Evolutionary conservation across 2,888 invertebrate species (phyloP).

Genomic region (Auanema sp.): DNA sequence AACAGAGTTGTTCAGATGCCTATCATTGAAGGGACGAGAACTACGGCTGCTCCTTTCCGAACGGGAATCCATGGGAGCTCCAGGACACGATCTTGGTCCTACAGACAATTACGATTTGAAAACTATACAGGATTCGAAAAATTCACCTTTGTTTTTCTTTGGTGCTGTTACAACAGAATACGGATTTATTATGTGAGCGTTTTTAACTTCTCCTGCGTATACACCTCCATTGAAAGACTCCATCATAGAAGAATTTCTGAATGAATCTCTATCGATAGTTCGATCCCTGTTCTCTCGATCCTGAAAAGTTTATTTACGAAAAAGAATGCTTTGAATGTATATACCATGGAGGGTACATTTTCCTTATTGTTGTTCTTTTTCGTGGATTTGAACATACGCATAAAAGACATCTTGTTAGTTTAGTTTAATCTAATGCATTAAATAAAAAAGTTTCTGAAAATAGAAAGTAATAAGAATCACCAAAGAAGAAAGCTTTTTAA

Average conservation of each 20-base stretch:
- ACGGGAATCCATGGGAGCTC: slow-evolving; percentile 32
- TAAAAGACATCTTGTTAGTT: slow-evolving; percentile 12
- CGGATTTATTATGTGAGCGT: slow-evolving; percentile 28
- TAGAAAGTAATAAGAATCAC: too few species aligned
- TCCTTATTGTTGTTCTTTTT: slow-evolving; percentile 39
- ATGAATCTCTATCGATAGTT: background rate
- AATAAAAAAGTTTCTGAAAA: too few species aligned
- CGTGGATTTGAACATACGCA: slow-evolving; percentile 32
- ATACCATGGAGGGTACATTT: slow-evolving; percentile 28
- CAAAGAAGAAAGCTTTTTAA: too few species aligned
- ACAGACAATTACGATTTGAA: slow-evolving; percentile 6
- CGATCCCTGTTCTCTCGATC: background rate
- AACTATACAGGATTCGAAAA: background rate
- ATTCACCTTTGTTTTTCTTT: slow-evolving; percentile 32
- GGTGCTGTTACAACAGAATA: slow-evolving; percentile 40
- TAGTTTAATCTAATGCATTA: too few species aligned
- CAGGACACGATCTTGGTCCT: slow-evolving; percentile 43
- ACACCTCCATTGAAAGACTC: background rate
- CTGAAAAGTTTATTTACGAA: background rate
- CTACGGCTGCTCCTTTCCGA: background rate
- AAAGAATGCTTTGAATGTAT: slow-evolving; percentile 3
- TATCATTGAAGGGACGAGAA: slow-evolving; percentile 16
- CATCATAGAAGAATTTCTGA: background rate
- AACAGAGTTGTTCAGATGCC: slow-evolving; percentile 13
- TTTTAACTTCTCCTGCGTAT: slow-evolving; percentile 5